Evolutionary conservation across 1,140 invertebrate species (phyloP).

Genomic region (Antheraea mylitta): DNA sequence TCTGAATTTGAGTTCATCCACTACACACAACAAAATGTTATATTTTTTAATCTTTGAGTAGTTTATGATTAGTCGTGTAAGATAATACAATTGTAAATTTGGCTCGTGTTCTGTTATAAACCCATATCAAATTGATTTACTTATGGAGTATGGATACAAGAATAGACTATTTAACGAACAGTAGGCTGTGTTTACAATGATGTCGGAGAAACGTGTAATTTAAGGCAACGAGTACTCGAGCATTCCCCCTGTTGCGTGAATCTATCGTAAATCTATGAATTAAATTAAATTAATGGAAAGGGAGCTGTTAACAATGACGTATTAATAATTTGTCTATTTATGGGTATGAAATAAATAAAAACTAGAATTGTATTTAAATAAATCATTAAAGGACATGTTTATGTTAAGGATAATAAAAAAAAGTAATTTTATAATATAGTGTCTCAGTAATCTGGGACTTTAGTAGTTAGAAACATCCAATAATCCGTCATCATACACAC

Average conservation of each 20-base stretch:
- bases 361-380: too few species aligned
- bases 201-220: constrained; percentile 19
- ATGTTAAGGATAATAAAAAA: too few species aligned
- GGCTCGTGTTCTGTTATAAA: not conserved
- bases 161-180: constrained; percentile 14
- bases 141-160: not conserved
- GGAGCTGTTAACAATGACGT: not conserved
- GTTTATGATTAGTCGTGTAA: too few species aligned
- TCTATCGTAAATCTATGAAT: constrained; percentile 18
- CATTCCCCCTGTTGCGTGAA: constrained; percentile 12
- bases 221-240: constrained; percentile 17
- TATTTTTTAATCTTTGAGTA: too few species aligned
- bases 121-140: constrained; percentile 3
- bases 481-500: too few species aligned
- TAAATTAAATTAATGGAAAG: constrained; percentile 20
- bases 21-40: too few species aligned
- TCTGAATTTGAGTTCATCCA: too few species aligned
- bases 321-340: not conserved
- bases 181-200: constrained; percentile 24
- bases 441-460: too few species aligned
- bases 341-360: constrained; percentile 1
- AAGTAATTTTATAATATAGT: too few species aligned
- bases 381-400: too few species aligned
- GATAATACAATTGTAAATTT: not conserved
- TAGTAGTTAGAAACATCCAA: too few species aligned